Evolutionary conservation across 2,888 invertebrate genomes (phyloP).

Genomic region (Coecobrya sp.): DNA sequence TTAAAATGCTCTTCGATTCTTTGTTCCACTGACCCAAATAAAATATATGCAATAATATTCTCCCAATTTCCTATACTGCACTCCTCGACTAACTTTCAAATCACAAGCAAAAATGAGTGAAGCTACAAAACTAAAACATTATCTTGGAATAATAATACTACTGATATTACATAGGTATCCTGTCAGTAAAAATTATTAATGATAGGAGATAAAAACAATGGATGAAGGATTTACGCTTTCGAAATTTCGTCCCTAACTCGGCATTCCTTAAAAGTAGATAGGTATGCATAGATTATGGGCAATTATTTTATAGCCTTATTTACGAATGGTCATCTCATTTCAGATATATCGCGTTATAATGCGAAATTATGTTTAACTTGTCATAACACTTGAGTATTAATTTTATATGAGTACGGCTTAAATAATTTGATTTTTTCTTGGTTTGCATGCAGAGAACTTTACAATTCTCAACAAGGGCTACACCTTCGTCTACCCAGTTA

Average conservation of each 20-base stretch:
- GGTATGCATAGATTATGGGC: too few species aligned
- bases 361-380: too few species aligned
- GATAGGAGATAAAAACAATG: neutral
- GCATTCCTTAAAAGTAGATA: too few species aligned
- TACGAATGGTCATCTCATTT: too few species aligned
- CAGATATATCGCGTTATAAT: too few species aligned
- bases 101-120: neutral
- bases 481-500: conserved; percentile 78
- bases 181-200: neutral
- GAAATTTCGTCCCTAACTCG: neutral
- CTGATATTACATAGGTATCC: too few species aligned
- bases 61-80: neutral
- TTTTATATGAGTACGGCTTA: too few species aligned
- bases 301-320: too few species aligned
- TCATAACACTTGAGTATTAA: too few species aligned
- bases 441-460: conserved; percentile 78
- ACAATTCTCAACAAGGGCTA: conserved; percentile 66
- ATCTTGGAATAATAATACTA: too few species aligned
- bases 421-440: neutral
- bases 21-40: conserved; percentile 62
- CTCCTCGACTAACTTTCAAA: conserved; percentile 6
- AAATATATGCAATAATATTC: neutral
- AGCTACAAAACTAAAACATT: too few species aligned
- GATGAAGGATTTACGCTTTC: neutral
- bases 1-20: neutral